phyloP scores from a whole-genome alignment of 2,113 vertebrate species.

The Equus quagga region DNA sequence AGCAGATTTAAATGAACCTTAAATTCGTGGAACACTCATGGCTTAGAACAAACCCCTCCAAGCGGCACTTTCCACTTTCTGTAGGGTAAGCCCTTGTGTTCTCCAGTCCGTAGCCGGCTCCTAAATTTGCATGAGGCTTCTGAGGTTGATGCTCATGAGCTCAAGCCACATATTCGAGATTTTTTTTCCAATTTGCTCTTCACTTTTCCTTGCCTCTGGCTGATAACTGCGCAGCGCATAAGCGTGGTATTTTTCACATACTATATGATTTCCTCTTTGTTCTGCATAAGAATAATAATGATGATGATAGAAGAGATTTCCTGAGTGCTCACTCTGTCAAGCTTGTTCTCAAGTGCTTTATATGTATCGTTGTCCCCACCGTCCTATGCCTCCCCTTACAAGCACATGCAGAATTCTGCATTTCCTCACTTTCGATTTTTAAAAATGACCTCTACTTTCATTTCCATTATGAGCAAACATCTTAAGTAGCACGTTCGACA shows the following conservation, averaged over 20 bases:
- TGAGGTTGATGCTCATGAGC: background rate
- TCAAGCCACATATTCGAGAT: background rate
- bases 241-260: background rate
- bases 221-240: background rate
- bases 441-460: conserved; percentile 51
- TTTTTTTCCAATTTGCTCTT: background rate
- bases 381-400: background rate
- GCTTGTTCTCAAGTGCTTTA: background rate
- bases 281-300: background rate
- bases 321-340: background rate
- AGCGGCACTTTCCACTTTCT: background rate
- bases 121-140: background rate
- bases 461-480: conserved; percentile 38
- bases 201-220: background rate
- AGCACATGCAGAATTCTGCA: background rate
- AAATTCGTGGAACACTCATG: background rate
- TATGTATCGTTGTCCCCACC: background rate
- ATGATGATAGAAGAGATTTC: background rate
- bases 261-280: background rate
- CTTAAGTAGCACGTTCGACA: background rate
- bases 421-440: conserved; percentile 7
- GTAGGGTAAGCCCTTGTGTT: background rate
- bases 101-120: background rate
- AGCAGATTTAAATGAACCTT: background rate
- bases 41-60: background rate